Evolutionary conservation across 2,797 vertebrate species (phyloP).

Genomic region (Halcyon smyrnensis): DNA sequence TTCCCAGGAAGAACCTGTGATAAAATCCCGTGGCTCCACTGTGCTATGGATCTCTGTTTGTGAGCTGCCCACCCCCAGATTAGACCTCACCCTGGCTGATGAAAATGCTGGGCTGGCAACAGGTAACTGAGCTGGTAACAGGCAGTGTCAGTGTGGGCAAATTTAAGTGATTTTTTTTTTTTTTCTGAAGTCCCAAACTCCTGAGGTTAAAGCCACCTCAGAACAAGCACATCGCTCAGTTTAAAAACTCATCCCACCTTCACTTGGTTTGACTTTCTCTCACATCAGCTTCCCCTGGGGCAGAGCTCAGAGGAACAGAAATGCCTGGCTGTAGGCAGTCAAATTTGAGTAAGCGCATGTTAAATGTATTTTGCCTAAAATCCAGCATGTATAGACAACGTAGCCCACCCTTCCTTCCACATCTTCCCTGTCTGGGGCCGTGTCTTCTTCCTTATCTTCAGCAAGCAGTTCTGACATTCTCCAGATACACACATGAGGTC

Average conservation of each 20-base stretch:
- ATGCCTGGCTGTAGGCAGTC: not conserved
- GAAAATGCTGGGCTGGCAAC: not conserved
- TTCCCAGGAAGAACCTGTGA: accelerated
- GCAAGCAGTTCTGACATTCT: constrained; percentile 25
- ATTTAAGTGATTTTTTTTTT: no score
- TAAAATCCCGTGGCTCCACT: accelerated
- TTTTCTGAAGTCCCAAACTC: not conserved
- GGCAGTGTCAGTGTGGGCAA: not conserved
- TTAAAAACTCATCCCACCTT: not conserved
- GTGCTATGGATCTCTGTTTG: accelerated
- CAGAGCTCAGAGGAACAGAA: not conserved
- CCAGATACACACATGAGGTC: constrained; percentile 37
- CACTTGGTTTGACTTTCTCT: not conserved
- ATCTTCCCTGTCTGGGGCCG: not conserved
- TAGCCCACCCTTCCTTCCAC: constrained; percentile 50
- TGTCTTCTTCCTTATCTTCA: constrained; percentile 44
- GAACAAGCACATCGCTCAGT: not conserved
- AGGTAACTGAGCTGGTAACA: not conserved
- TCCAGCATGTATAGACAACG: not conserved
- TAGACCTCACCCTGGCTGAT: not conserved
- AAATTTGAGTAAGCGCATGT: not conserved
- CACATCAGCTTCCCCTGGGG: not conserved
- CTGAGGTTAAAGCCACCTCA: not conserved
- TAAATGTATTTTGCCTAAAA: constrained; percentile 15
- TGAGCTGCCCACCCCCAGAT: accelerated